Evolutionary conservation across 2,113 vertebrate genomes (phyloP).

Genomic region (Myocastor coypus): DNA sequence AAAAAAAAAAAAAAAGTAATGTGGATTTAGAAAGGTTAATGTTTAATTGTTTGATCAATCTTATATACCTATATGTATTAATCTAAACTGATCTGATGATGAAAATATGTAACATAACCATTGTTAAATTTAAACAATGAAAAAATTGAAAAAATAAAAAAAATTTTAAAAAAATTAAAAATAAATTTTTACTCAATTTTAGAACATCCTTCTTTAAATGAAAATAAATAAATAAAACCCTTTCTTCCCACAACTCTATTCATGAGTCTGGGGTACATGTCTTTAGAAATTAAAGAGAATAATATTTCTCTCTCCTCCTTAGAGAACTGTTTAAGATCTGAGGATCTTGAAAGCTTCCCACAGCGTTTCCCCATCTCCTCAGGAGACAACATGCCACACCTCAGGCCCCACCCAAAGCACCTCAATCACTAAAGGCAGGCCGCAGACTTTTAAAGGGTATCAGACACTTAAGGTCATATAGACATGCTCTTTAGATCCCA

Average conservation of each 20-base stretch:
- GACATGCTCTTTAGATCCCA: not conserved
- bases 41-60: too few species aligned
- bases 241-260: not conserved
- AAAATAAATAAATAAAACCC: not conserved
- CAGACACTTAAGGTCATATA: not conserved
- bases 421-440: not conserved
- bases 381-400: not conserved
- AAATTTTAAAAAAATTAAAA: too few species aligned
- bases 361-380: not conserved
- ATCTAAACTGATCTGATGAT: too few species aligned
- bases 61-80: too few species aligned
- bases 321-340: constrained; percentile 31
- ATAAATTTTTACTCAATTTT: too few species aligned
- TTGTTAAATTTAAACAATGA: too few species aligned
- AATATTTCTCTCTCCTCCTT: not conserved
- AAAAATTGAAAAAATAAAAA: too few species aligned
- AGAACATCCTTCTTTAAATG: constrained; percentile 30
- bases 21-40: too few species aligned
- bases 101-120: too few species aligned
- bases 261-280: not conserved
- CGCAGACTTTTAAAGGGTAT: not conserved
- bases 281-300: constrained; percentile 53
- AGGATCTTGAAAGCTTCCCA: constrained; percentile 1
- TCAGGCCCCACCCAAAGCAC: not conserved
- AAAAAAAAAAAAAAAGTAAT: too few species aligned